These are phyloP conservation scores for Kryptolebias ocellatus DNA, from an alignment of 2,797 vertebrate genomes.

Conservation along the genomic window DNA sequence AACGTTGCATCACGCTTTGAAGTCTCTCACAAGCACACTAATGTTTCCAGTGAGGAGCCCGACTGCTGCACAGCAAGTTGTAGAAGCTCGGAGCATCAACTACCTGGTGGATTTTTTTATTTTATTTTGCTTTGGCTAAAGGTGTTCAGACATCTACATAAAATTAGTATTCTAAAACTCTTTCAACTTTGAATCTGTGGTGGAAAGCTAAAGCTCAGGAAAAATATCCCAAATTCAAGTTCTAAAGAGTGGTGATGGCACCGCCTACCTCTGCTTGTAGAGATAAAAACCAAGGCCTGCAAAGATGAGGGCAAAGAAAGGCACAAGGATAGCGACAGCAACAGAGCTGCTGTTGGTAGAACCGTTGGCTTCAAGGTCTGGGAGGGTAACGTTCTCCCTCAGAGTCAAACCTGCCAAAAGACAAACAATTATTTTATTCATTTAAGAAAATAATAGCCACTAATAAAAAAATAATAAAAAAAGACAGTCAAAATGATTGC, in stretches of 20 bases:
- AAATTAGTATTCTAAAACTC: conserved; percentile 18
- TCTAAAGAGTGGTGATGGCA: neutral
- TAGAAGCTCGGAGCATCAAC: conserved; percentile 38
- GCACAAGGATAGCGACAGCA: conserved; percentile 97
- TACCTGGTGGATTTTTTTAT: conserved; percentile 20
- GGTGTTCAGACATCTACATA: conserved; percentile 30
- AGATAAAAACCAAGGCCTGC: conserved; percentile 98
- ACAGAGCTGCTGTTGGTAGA: conserved; percentile 96
- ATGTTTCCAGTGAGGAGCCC: conserved; percentile 38
- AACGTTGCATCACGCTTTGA: conserved; percentile 63
- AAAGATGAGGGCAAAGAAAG: conserved; percentile 99
- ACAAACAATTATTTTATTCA: conserved; percentile 9
- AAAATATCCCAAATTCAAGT: conserved; percentile 1
- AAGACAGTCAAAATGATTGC: neutral
- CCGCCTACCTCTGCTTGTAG: conserved; percentile 93
- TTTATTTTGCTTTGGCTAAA: conserved; percentile 37
- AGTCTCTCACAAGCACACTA: conserved; percentile 34
- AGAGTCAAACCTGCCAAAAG: conserved; percentile 85
- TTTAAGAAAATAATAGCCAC: neutral
- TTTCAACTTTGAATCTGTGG: conserved; percentile 2
- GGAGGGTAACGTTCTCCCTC: conserved; percentile 85
- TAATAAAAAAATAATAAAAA: neutral
- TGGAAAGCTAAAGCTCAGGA: conserved; percentile 13
- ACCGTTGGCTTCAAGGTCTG: conserved; percentile 86
- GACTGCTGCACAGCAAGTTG: conserved; percentile 20